Base-by-base conservation (phyloP, 2,113 vertebrate genomes). In the Fulica atra region DNA sequence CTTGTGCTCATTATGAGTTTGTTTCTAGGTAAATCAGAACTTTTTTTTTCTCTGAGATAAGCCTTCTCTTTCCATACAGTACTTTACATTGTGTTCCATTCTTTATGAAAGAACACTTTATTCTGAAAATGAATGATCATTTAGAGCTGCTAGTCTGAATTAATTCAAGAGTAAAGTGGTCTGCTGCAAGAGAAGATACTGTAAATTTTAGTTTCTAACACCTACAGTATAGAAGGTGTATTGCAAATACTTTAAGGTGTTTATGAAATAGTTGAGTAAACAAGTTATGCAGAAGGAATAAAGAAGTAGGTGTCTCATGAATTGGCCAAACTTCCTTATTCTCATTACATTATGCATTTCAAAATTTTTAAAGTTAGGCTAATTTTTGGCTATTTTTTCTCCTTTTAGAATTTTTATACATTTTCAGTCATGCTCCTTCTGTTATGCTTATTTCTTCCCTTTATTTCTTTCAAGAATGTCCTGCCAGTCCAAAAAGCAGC, bases 401-500 rank as follows among this genome's bases (percentile, higher is more conserved):
- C 7, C 23, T 66, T 72, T 10, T 79, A 6, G 29, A 53, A 15
- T 21, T 81, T 35, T 69, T 54, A 3, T 10, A 26, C 2, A 1
- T 44, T 70, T 90, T 81, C 29, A 60, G 7, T 78, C 28, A 9
- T 70, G 29, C 16, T 68, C 29, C 24, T 88, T 54, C 61, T 61
- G 26, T 10, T 77, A 33, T 54, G 21, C 84, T 77, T 93, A 94
- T 91, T 2, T 95, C n/a, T 92, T 95, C 68, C 44, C n/a, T 88
- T 63, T 95, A 17, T 97, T 94, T 97, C 90, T 96, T 98, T 96
- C 72, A 97, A 99, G 99, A 99, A 99, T 44, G 99, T 99, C 73
- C 97, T 99, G 72, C 99, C 99, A 17, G 99, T 99, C 59, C 99
- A 99, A 97, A 99, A 98, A 95, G 99, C 99, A 93, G 99, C 99